A percentile compares a stretch with the other conserved stretches of the same genome.
These are phyloP conservation scores for Plecotus auritus DNA, from an alignment of 2,113 vertebrate species.

Conservation along the genomic window DNA sequence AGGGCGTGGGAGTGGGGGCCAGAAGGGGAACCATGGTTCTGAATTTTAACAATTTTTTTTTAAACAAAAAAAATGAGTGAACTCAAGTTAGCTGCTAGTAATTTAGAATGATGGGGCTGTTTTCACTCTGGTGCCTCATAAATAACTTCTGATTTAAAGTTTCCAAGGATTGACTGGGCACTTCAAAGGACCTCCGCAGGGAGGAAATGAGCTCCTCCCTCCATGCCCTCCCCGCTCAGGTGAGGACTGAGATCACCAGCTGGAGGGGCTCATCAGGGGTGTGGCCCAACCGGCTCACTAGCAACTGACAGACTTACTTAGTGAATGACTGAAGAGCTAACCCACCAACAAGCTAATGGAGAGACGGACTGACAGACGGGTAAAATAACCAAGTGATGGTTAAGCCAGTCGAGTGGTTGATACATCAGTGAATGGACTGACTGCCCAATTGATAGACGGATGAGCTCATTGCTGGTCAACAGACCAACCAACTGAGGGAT, in stretches of 20 bases:
- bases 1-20: not conserved
- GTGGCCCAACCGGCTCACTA: not conserved
- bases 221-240: conserved; percentile 51
- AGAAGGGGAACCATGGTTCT: not conserved
- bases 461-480: not conserved
- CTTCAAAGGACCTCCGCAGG: conserved; percentile 64
- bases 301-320: conserved; percentile 10
- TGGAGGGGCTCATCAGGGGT: conserved; percentile 8
- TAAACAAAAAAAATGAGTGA: conserved; percentile 44
- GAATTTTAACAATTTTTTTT: conserved; percentile 27
- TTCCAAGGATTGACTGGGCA: conserved; percentile 65
- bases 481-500: not conserved
- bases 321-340: not conserved
- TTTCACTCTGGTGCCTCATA: conserved; percentile 65
- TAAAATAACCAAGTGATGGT: not conserved
- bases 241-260: conserved; percentile 65
- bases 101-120: conserved; percentile 58
- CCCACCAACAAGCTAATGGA: not conserved
- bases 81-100: conserved; percentile 44
- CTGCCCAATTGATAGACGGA: not conserved
- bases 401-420: not conserved
- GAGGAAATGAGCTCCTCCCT: conserved; percentile 69
- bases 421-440: not conserved
- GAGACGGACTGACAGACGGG: not conserved
- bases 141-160: conserved; percentile 70